Percentiles rank a stretch among this genome's conserved stretches.
These are phyloP conservation scores for Vulpes ferrilata DNA, from an alignment of 2,113 vertebrate species.

Conservation along the genomic window DNA sequence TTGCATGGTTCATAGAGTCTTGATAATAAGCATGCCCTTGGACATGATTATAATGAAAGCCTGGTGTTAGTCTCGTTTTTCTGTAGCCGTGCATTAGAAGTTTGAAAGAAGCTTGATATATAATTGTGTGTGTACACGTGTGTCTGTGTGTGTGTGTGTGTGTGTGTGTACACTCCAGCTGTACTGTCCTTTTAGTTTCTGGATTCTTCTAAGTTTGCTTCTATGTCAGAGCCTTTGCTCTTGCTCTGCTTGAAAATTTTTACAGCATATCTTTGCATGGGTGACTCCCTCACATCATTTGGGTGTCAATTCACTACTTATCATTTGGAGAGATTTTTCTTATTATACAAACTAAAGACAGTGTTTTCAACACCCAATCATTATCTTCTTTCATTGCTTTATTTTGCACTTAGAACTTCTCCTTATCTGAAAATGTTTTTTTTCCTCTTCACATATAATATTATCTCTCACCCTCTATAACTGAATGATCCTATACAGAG, in stretches of 20 bases:
- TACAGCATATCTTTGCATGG: not conserved
- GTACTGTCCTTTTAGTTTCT: not conserved
- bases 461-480: not conserved
- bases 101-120: not conserved
- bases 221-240: not conserved
- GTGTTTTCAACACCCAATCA: not conserved
- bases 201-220: not conserved
- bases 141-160: too few relatives aligned
- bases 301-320: not conserved
- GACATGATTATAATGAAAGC: not conserved
- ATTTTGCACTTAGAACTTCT: not conserved
- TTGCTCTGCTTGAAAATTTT: not conserved
- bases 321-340: not conserved
- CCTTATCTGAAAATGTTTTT: not conserved
- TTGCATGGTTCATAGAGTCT: not conserved
- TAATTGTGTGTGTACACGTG: not conserved
- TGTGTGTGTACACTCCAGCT: not conserved
- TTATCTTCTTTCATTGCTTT: not conserved
- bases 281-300: not conserved
- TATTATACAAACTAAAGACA: not conserved
- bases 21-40: not conserved
- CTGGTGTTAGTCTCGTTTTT: not conserved
- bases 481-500: not conserved
- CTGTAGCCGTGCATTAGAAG: not conserved
- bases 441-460: not conserved